These are phyloP conservation scores for Cheilosia urbana DNA, from an alignment of 2,888 invertebrate species.

Conservation along the genomic window DNA sequence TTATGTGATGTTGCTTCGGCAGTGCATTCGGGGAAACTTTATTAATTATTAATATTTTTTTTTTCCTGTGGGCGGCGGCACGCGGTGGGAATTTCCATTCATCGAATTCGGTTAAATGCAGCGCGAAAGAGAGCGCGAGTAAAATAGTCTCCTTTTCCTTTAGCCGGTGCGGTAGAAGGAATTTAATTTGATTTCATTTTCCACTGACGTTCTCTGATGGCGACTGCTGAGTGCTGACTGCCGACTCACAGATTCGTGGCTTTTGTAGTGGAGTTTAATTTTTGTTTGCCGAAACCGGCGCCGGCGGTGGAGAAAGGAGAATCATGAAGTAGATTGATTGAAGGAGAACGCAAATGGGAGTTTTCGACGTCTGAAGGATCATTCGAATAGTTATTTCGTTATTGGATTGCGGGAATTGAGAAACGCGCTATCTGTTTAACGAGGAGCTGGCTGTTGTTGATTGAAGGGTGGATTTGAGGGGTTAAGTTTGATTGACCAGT, in stretches of 20 bases:
- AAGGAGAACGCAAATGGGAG: neutral
- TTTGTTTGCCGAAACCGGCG: neutral
- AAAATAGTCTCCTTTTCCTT: slow-evolving; percentile 17
- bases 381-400: neutral
- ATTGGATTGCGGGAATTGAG: neutral
- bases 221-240: neutral
- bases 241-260: slow-evolving; percentile 2
- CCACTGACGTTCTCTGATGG: neutral
- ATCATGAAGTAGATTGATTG: slow-evolving; percentile 32
- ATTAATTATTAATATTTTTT: slow-evolving; percentile 62
- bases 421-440: neutral
- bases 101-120: slow-evolving; percentile 12
- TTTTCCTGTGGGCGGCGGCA: neutral
- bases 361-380: slow-evolving; percentile 5
- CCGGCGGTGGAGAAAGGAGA: neutral
- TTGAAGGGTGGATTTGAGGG: too few relatives aligned
- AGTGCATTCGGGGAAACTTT: slow-evolving; percentile 44
- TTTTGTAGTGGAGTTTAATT: slow-evolving; percentile 30
- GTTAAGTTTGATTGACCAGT: too few relatives aligned
- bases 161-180: slow-evolving; percentile 13
- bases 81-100: slow-evolving; percentile 13
- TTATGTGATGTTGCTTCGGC: slow-evolving; percentile 29
- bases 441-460: neutral
- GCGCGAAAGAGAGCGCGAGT: neutral
- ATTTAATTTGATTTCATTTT: slow-evolving; percentile 49